Conservation (phyloP, 2,113 vertebrate species). For the Dasyprocta punctata region DNA sequence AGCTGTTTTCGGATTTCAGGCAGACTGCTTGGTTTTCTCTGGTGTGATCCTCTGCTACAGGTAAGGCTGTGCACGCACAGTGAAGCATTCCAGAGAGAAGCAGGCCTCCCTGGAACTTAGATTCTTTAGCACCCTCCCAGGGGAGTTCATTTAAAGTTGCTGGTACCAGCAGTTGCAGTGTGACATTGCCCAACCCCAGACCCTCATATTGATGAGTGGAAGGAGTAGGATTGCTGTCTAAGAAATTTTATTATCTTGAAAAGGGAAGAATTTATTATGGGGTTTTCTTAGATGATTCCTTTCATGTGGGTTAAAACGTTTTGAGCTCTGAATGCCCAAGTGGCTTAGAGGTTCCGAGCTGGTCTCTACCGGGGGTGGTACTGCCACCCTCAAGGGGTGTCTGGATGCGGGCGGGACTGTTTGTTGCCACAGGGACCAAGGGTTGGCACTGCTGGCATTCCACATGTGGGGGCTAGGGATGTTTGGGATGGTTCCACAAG, state of each 20-base stretch:
- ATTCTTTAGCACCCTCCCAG: conserved; percentile 73
- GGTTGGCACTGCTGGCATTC: not conserved
- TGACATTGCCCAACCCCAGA: conserved; percentile 67
- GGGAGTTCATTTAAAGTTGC: conserved; percentile 64
- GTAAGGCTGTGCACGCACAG: not conserved
- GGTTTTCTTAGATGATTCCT: conserved; percentile 69
- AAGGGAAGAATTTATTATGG: conserved; percentile 69
- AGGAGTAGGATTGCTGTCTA: conserved; percentile 51
- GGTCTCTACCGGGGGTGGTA: conserved; percentile 29
- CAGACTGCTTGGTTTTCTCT: not conserved
- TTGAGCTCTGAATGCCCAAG: conserved; percentile 53
- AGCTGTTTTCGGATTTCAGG: not conserved
- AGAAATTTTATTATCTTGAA: conserved; percentile 74
- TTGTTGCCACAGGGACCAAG: not conserved
- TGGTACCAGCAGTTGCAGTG: conserved; percentile 57
- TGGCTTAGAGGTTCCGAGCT: conserved; percentile 58
- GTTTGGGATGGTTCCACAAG: not conserved
- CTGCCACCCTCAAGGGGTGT: not conserved
- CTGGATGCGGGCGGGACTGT: not conserved
- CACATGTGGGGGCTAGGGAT: not conserved
- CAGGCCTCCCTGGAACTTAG: conserved; percentile 65
- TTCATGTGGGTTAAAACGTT: conserved; percentile 72
- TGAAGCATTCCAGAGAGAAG: conserved; percentile 70
- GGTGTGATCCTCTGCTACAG: not conserved
- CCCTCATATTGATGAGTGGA: conserved; percentile 62